phyloP scores from a whole-genome alignment of 2,113 vertebrate species.

The Albula glossodonta region DNA sequence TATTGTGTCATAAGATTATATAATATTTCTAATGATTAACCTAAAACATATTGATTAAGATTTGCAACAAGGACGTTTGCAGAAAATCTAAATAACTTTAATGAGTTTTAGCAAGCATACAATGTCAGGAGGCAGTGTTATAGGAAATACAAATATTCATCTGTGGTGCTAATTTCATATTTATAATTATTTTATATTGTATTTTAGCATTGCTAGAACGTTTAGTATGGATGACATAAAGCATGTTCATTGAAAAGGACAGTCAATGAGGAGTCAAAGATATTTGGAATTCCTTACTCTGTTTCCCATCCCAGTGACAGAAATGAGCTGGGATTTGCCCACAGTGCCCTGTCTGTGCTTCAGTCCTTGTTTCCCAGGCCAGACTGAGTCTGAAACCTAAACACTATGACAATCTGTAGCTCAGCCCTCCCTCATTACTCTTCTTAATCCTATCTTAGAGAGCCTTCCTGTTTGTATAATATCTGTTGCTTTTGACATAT shows the following conservation, averaged over 20 bases:
- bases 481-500: constrained; percentile 60
- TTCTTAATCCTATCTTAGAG: constrained; percentile 36
- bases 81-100: too few species aligned
- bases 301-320: not conserved
- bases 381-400: constrained; percentile 38
- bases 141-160: too few species aligned
- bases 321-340: not conserved
- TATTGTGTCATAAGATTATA: too few species aligned
- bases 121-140: not conserved
- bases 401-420: constrained; percentile 51
- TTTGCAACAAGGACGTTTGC: too few species aligned
- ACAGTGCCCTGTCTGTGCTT: constrained; percentile 41
- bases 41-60: too few species aligned
- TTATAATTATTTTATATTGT: too few species aligned
- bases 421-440: not conserved
- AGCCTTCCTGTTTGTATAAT: constrained; percentile 66
- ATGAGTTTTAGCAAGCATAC: not conserved
- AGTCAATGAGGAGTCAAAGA: not conserved
- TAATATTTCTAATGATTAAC: too few species aligned
- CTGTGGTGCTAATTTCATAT: too few species aligned
- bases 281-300: not conserved
- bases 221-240: not conserved
- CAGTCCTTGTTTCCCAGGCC: constrained; percentile 9
- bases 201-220: too few species aligned
- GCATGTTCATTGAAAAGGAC: not conserved